phyloP scores from a whole-genome alignment of 2,888 invertebrate species.

The Macrosiphum euphorbiae region DNA sequence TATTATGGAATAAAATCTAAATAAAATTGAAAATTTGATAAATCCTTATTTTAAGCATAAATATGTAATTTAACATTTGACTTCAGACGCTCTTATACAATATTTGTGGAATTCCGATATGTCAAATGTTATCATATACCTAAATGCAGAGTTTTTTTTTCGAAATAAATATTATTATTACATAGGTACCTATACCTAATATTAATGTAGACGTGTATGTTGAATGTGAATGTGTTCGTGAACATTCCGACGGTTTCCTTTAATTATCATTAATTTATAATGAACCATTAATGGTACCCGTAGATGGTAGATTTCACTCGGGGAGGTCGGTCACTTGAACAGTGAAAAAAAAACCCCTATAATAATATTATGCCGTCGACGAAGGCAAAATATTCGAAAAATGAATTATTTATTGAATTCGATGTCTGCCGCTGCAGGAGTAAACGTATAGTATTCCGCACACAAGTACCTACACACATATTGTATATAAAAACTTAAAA shows the following conservation, averaged over 20 bases:
- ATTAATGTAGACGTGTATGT: background rate
- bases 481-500: background rate
- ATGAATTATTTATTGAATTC: constrained; percentile 30
- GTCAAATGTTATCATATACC: too few species aligned
- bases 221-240: background rate
- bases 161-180: too few species aligned
- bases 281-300: background rate
- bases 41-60: too few species aligned
- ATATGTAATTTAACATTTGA: too few species aligned
- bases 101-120: too few species aligned
- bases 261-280: background rate
- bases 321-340: background rate
- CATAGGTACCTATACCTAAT: too few species aligned
- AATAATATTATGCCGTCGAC: background rate
- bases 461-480: background rate
- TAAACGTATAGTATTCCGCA: background rate
- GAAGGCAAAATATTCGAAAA: background rate
- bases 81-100: too few species aligned
- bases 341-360: background rate
- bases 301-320: background rate
- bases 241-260: background rate
- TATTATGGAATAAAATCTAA: too few species aligned
- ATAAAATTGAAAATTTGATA: too few species aligned
- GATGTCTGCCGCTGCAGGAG: background rate
- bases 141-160: too few species aligned